phyloP scores from a whole-genome alignment of 2,888 invertebrate genomes.

The Caenorhabditis doughertyi region DNA sequence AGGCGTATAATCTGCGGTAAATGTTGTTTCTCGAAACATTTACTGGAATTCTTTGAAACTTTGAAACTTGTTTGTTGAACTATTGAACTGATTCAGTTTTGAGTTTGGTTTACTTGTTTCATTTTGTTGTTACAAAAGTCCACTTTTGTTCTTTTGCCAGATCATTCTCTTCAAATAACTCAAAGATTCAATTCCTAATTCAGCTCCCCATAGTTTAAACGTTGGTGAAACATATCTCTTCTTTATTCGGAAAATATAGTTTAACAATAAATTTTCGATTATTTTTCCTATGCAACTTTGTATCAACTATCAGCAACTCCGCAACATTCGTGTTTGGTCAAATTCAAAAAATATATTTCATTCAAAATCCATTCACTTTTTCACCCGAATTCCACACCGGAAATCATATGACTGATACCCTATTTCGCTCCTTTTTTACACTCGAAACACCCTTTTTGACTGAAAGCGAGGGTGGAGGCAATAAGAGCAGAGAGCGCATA shows the following conservation, averaged over 20 bases:
- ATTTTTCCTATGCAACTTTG: background rate
- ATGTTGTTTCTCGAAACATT: conserved; percentile 21
- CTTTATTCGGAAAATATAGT: too few species aligned
- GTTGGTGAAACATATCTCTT: too few species aligned
- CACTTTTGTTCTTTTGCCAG: too few species aligned
- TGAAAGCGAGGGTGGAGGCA: conserved; percentile 53
- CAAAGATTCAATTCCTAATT: too few species aligned
- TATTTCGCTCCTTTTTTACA: background rate
- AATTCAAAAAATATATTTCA: background rate
- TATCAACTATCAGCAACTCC: too few species aligned
- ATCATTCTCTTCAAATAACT: too few species aligned
- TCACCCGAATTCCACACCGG: background rate
- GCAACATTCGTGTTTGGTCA: background rate
- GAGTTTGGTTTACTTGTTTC: background rate
- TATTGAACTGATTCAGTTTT: conserved; percentile 1
- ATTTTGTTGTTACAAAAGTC: background rate
- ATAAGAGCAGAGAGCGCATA: conserved; percentile 3
- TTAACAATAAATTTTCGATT: too few species aligned
- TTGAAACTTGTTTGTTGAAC: conserved; percentile 15
- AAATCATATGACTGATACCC: conserved; percentile 22
- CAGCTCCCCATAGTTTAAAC: too few species aligned
- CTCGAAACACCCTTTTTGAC: conserved; percentile 24
- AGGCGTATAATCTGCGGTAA: conserved; percentile 18
- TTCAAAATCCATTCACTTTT: background rate
- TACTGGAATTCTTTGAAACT: background rate